phyloP scores from a whole-genome alignment of 2,113 vertebrate genomes.

The Brienomyrus brachyistius region DNA sequence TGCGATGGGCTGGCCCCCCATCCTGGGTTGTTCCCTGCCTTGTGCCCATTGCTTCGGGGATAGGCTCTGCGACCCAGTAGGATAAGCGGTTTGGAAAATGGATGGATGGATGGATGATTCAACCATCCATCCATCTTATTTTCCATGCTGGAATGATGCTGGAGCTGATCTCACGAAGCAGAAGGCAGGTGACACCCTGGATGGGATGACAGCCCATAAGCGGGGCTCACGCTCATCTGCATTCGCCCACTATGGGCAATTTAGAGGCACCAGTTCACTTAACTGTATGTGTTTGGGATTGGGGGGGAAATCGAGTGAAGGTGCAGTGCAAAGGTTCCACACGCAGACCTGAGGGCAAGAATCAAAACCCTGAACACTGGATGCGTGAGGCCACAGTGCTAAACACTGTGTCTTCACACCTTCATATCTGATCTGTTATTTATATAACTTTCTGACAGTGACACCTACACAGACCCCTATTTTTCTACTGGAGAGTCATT shows the following conservation, averaged over 20 bases:
- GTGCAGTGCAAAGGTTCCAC: not conserved
- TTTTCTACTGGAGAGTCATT: not conserved
- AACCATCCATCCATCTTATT: not conserved
- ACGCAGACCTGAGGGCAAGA: not conserved
- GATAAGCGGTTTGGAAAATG: no score
- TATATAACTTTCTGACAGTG: not conserved
- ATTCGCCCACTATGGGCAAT: not conserved
- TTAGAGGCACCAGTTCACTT: not conserved
- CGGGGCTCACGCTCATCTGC: not conserved
- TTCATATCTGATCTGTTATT: not conserved
- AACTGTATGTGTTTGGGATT: not conserved
- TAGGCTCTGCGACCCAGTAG: no score
- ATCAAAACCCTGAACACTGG: not conserved
- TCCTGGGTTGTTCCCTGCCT: no score
- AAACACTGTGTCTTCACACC: not conserved
- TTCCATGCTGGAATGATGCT: not conserved
- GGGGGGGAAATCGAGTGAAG: not conserved
- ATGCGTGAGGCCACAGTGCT: not conserved
- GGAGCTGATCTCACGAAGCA: not conserved
- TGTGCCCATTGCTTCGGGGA: no score
- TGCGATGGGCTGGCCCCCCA: no score
- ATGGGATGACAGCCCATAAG: not conserved
- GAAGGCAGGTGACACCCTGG: not conserved
- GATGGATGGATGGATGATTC: not conserved
- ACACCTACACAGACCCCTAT: not conserved